Percentiles rank a stretch among this genome's conserved stretches.
Evolutionary conservation across 2,888 invertebrate genomes (phyloP).

Genomic region (Caenorhabditis afra): DNA sequence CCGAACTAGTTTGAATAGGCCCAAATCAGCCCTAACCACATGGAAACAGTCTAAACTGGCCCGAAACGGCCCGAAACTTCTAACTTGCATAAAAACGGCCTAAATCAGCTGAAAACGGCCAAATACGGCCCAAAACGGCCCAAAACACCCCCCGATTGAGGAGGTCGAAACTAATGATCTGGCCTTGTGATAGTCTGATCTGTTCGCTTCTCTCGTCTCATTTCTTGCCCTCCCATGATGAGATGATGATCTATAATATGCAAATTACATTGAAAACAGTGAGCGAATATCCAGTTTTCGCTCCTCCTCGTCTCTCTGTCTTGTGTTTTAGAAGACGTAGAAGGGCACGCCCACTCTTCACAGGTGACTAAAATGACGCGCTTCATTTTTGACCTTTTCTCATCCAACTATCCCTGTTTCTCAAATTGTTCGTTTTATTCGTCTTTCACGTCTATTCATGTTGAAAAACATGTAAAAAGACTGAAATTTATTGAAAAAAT

Average conservation of each 20-base stretch:
- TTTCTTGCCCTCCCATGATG: not conserved
- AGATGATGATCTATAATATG: not conserved
- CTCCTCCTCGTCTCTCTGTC: too few relatives aligned
- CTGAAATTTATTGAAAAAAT: too few relatives aligned
- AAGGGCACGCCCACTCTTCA: too few relatives aligned
- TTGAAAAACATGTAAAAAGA: too few relatives aligned
- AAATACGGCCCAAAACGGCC: too few relatives aligned
- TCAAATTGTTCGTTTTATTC: not conserved
- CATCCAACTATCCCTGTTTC: not conserved
- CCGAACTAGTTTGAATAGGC: too few relatives aligned
- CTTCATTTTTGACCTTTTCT: slow-evolving; percentile 52
- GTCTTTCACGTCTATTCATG: not conserved
- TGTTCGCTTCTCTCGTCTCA: not conserved
- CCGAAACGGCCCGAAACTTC: too few relatives aligned
- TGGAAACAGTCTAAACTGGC: too few relatives aligned
- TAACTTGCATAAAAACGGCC: too few relatives aligned
- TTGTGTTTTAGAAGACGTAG: too few relatives aligned
- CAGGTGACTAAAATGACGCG: slow-evolving; percentile 28
- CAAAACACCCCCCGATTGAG: not conserved
- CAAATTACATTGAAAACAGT: not conserved
- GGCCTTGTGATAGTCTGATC: slow-evolving; percentile 3
- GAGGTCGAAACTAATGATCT: not conserved
- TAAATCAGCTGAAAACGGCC: too few relatives aligned
- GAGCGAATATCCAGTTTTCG: not conserved
- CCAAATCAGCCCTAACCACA: too few relatives aligned